A percentile compares a stretch with the other conserved stretches of the same genome.
Conservation (phyloP, 2,113 vertebrate species). For the Chaetops frenatus region DNA sequence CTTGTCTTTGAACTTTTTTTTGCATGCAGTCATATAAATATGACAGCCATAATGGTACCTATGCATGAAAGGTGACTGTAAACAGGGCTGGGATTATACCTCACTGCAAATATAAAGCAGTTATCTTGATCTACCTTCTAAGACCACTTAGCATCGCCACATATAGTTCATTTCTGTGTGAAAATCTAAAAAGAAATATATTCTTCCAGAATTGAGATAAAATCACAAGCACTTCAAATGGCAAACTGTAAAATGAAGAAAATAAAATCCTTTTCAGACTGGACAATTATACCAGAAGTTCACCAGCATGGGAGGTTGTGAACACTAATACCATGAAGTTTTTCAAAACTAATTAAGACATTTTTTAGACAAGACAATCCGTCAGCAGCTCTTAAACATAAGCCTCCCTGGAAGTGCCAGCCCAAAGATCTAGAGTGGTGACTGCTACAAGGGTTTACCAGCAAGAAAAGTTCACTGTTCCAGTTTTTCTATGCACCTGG, state of each 20-base stretch:
- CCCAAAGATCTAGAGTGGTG: not conserved
- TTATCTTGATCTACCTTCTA: not conserved
- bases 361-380: not conserved
- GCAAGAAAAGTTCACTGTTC: not conserved
- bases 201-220: not conserved
- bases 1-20: not conserved
- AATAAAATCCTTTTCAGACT: not conserved
- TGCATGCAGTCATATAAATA: not conserved
- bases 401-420: not conserved
- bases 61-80: not conserved
- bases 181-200: not conserved
- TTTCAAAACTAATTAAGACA: not conserved
- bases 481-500: not conserved
- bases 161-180: not conserved
- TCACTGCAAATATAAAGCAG: not conserved
- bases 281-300: not conserved
- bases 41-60: accelerated
- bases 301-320: not conserved
- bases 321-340: not conserved
- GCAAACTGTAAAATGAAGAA: not conserved
- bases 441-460: not conserved
- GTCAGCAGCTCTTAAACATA: not conserved
- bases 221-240: not conserved
- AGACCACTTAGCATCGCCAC: not conserved
- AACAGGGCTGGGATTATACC: not conserved